Evolutionary conservation across 2,888 invertebrate species (phyloP), one percentile per base, ranked within the genome.

Genomic region (Myopa tessellatipennis): DNA sequence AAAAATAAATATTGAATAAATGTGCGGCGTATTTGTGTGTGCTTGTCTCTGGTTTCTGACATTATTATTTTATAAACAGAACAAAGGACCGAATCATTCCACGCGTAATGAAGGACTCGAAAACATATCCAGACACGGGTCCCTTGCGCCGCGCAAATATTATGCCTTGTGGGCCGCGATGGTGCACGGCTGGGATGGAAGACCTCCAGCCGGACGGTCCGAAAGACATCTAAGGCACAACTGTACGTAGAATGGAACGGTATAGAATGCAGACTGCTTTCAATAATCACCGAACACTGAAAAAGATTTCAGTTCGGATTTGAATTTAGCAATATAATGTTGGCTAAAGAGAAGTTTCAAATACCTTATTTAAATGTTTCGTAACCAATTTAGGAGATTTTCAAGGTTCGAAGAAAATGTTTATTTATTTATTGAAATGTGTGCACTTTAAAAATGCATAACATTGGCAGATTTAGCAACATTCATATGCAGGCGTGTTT

Each of bases 31-130:
- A 12, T 67, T 70, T 68, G 70, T 52, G 70, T 36, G 45, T 65
- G 52, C 77, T 69, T 79, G 80, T 81, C 85, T 85, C 86, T 85
- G 86, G 86, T 85, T 85, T 84, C 83, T 85, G 86, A 87, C 87
- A 87, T 85, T 12, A 10, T 8, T 26, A 85, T 85, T 87, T 86
- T 85, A 87, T 86, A 85, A 86, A 85, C 84, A 84, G 82, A 85
- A 85, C 85, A 85, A 84, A 87, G 87, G 86, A 86, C 45, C 85
- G 86, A 87, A 85, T 85, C 85, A 85, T 85, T 83, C 85, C 60
- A 67, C 76, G 67, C 52, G 34, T 36, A 55, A 72, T 36, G 71
- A 26, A 61, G 52, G 45, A 76, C 69, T 78, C 80, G 80, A 79
- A 76, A 79, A 61, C 45, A 52, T 75, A 72, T 79, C 67, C 77